Conservation (phyloP, 2,888 invertebrate genomes). For the Crossocerus cetratus region DNA sequence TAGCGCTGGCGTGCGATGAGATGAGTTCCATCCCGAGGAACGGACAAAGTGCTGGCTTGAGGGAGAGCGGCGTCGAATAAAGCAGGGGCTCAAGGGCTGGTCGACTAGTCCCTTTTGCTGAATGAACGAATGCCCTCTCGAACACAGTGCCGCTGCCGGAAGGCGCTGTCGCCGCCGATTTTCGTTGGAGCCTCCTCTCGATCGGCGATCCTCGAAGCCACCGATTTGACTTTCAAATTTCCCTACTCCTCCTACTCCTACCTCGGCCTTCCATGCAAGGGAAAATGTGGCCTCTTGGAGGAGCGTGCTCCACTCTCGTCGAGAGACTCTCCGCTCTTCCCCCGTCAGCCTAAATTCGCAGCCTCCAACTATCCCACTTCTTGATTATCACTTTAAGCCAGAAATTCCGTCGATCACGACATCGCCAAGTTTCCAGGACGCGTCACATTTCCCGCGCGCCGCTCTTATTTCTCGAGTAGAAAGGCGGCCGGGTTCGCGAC, state of each 20-base stretch:
- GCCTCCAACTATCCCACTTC: slow-evolving; percentile 11
- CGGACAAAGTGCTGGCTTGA: slow-evolving; percentile 3
- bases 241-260: too few species aligned
- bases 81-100: background rate
- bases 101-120: slow-evolving; percentile 2
- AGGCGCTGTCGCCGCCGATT: slow-evolving; percentile 27
- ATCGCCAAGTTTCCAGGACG: too few species aligned
- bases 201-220: slow-evolving; percentile 32
- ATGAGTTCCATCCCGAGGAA: background rate
- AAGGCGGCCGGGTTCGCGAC: too few species aligned
- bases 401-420: background rate
- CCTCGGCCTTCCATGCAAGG: slow-evolving; percentile 1
- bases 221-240: slow-evolving; percentile 48
- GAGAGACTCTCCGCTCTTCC: slow-evolving; percentile 13
- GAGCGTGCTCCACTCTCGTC: slow-evolving; percentile 27
- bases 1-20: background rate
- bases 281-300: slow-evolving; percentile 36
- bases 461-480: too few species aligned
- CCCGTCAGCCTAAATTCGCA: slow-evolving; percentile 2
- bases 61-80: background rate
- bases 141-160: slow-evolving; percentile 31
- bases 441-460: too few species aligned
- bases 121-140: slow-evolving; percentile 34
- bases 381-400: background rate
- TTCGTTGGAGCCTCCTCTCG: slow-evolving; percentile 32